Percentiles rank a stretch among this genome's conserved stretches.
Conservation (phyloP, 2,888 invertebrate genomes). For the Sesia bembeciformis region DNA sequence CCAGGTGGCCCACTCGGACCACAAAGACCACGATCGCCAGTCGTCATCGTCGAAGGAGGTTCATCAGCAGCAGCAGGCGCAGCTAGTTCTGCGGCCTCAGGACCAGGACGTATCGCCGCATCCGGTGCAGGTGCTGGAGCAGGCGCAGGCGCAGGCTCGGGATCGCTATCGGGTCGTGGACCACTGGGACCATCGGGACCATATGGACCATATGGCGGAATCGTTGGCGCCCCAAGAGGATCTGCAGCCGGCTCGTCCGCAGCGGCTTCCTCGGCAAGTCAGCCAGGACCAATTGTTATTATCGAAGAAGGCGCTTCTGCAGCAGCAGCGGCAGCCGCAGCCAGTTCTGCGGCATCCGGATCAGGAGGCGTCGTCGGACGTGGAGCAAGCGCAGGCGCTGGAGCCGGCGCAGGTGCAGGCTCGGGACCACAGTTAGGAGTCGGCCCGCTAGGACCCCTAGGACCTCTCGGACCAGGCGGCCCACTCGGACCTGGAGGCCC, state of each 20-base stretch:
- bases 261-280: neutral
- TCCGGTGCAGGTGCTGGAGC: slow-evolving; percentile 2
- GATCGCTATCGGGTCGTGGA: no score
- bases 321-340: neutral
- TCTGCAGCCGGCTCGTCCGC: neutral
- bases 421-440: neutral
- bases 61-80: neutral
- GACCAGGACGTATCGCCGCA: neutral
- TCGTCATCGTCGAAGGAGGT: neutral
- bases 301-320: neutral
- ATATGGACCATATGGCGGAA: no score
- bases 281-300: neutral
- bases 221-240: neutral
- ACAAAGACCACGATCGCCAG: no score
- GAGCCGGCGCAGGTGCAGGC: slow-evolving; percentile 2
- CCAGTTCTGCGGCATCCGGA: neutral
- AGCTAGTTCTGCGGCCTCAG: neutral
- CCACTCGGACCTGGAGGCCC: neutral
- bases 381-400: slow-evolving; percentile 1
- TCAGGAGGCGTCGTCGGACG: neutral
- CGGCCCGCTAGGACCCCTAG: neutral
- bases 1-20: no score
- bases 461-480: slow-evolving; percentile 1
- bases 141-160: neutral
- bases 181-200: no score